Percentiles rank a stretch among this genome's conserved stretches.
These are phyloP conservation scores for Pangasius mekongensis DNA, from an alignment of 2,797 vertebrate species.

Conservation along the genomic window DNA sequence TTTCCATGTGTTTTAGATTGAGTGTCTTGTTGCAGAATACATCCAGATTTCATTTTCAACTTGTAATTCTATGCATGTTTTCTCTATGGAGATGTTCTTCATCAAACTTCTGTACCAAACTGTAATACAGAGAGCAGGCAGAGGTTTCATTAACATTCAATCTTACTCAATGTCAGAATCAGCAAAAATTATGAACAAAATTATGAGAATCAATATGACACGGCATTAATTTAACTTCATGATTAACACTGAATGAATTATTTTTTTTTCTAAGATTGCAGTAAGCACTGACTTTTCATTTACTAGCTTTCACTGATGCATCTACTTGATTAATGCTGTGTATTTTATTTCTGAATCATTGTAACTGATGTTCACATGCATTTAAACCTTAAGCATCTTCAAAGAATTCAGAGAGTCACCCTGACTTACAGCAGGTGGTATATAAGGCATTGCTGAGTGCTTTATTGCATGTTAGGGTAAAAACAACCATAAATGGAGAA, in stretches of 20 bases:
- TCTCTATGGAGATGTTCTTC: not conserved
- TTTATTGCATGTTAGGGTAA: not conserved
- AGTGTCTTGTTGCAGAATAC: not conserved
- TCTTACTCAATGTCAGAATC: not conserved
- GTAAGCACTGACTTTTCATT: not conserved
- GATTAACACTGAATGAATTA: not conserved
- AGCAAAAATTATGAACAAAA: not conserved
- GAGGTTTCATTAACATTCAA: not conserved
- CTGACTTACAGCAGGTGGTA: not conserved
- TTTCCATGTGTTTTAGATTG: not conserved
- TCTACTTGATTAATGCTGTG: not conserved
- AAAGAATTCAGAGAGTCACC: not conserved
- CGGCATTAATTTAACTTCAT: not conserved
- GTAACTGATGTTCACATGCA: not conserved
- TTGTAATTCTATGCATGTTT: not conserved
- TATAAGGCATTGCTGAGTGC: not conserved
- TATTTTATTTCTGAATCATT: constrained; percentile 1
- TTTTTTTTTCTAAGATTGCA: not conserved
- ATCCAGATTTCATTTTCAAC: not conserved
- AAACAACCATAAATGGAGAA: constrained; percentile 7
- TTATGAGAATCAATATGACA: not conserved
- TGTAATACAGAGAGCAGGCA: not conserved
- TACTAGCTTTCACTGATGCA: not conserved
- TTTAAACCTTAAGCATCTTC: not conserved
- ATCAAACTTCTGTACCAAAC: not conserved